Evolutionary conservation across 2,113 vertebrate species (phyloP).

Genomic region (Notarius quadriscutis): DNA sequence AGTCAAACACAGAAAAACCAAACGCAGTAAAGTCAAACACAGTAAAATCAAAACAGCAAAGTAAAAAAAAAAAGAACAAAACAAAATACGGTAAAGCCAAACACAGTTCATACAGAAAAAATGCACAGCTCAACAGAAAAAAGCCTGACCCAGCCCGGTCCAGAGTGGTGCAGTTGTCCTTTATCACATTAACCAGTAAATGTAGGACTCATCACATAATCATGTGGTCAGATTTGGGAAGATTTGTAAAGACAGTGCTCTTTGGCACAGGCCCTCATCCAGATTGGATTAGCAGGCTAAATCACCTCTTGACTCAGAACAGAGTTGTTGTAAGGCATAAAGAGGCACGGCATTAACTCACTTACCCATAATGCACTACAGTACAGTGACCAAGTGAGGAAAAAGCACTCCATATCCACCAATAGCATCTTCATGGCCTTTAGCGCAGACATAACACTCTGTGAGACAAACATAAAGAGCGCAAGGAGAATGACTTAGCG

Average conservation of each 20-base stretch:
- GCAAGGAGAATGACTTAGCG: constrained; percentile 50
- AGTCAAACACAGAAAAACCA: not conserved
- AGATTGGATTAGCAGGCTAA: not conserved
- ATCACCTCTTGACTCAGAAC: not conserved
- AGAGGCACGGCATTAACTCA: not conserved
- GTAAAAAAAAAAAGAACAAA: not conserved
- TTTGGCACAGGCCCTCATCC: not conserved
- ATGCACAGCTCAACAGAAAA: not conserved
- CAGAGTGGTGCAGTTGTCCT: not conserved
- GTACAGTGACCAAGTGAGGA: not conserved
- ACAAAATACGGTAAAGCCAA: not conserved
- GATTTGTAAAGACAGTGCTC: not conserved
- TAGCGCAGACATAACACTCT: constrained; percentile 11
- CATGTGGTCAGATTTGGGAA: not conserved
- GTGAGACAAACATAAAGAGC: not conserved
- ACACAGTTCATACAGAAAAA: not conserved
- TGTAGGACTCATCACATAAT: not conserved
- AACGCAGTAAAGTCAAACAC: not conserved
- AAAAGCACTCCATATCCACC: not conserved
- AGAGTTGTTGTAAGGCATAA: not conserved
- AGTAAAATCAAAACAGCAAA: not conserved
- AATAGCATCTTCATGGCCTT: not conserved
- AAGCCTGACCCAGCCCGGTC: not conserved
- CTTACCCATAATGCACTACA: constrained; percentile 1
- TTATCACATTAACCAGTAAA: not conserved